phyloP scores from a whole-genome alignment of 2,113 vertebrate species.

The Malurus elegans region DNA sequence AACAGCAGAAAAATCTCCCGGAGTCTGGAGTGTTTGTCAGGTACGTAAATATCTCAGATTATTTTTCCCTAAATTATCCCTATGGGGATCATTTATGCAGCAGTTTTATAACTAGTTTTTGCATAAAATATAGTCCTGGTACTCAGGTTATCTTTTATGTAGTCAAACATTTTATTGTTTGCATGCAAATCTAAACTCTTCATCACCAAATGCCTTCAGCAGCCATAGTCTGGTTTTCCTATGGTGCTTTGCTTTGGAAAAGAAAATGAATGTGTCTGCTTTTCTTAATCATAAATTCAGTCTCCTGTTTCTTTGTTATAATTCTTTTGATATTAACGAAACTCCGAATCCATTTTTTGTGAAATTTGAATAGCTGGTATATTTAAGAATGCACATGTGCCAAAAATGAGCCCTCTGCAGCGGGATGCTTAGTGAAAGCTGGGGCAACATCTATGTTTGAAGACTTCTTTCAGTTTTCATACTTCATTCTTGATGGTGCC shows the following conservation, averaged over 20 bases:
- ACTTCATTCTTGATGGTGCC: slow-evolving; percentile 28
- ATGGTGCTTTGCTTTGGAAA: slow-evolving; percentile 34
- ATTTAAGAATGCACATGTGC: not conserved
- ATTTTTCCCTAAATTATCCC: slow-evolving; percentile 39
- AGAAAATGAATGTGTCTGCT: slow-evolving; percentile 61
- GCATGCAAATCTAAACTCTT: slow-evolving; percentile 64
- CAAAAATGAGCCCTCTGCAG: slow-evolving; percentile 21
- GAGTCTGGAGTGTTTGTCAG: slow-evolving; percentile 42
- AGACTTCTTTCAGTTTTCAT: not conserved
- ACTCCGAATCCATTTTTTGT: slow-evolving; percentile 58
- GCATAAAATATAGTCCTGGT: slow-evolving; percentile 42
- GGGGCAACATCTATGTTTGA: not conserved
- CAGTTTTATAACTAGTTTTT: slow-evolving; percentile 57
- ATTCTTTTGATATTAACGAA: slow-evolving; percentile 70
- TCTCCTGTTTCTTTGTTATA: slow-evolving; percentile 65
- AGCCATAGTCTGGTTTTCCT: slow-evolving; percentile 28
- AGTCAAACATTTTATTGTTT: slow-evolving; percentile 62
- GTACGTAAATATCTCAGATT: slow-evolving; percentile 61
- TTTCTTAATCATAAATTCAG: slow-evolving; percentile 64
- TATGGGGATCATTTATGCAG: slow-evolving; percentile 41
- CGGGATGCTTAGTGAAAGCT: not conserved
- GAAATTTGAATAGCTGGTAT: slow-evolving; percentile 34
- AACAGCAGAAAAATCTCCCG: slow-evolving; percentile 1
- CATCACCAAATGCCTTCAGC: slow-evolving; percentile 53
- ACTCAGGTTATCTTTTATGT: slow-evolving; percentile 30